phyloP scores from a whole-genome alignment of 1,140 invertebrate species.

The Apocrypta bakeri region DNA sequence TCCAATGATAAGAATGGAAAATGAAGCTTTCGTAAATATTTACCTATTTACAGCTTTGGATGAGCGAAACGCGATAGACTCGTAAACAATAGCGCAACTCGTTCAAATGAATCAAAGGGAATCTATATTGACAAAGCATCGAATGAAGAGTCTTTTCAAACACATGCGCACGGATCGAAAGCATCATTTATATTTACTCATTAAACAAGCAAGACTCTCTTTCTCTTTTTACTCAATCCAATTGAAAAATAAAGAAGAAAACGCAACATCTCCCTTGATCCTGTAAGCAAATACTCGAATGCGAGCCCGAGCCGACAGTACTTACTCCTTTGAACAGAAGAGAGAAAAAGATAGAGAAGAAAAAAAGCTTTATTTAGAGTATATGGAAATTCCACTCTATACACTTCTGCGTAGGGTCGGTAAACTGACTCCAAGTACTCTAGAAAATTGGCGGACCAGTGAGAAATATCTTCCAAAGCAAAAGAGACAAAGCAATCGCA shows the following conservation, averaged over 20 bases:
- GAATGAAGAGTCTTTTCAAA: too few species aligned
- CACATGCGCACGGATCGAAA: background rate
- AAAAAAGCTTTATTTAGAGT: background rate
- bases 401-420: background rate
- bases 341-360: background rate
- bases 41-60: too few species aligned
- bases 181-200: background rate
- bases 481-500: background rate
- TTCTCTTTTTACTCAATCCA: background rate
- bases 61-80: too few species aligned
- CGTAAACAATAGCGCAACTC: too few species aligned
- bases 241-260: background rate
- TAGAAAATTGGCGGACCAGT: constrained; percentile 38
- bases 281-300: constrained; percentile 24
- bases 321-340: constrained; percentile 1
- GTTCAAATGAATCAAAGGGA: too few species aligned
- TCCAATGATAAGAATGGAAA: too few species aligned
- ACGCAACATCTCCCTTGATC: background rate
- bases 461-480: constrained; percentile 4
- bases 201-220: background rate
- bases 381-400: too few species aligned
- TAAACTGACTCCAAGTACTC: constrained; percentile 31
- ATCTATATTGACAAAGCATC: too few species aligned
- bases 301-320: background rate
- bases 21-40: too few species aligned